Conservation (phyloP, 2,797 vertebrate genomes). For the Pantherophis vulpinus region DNA sequence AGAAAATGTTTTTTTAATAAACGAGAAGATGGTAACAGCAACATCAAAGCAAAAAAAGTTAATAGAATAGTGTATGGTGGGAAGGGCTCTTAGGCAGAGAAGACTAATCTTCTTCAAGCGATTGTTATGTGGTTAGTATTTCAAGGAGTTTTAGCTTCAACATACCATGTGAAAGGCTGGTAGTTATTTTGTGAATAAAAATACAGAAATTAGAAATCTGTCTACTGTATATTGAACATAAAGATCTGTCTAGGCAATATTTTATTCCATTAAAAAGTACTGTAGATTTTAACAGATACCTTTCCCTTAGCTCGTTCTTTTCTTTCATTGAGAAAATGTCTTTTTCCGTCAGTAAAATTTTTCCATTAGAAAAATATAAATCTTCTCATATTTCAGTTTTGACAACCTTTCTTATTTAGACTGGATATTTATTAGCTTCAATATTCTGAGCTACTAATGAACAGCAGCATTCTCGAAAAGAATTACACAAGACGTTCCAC, state of each 20-base stretch:
- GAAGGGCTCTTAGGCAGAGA: background rate
- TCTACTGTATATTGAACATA: slow-evolving; percentile 9
- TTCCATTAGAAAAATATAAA: background rate
- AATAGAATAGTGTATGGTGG: background rate
- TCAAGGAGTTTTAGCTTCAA: too few relatives aligned
- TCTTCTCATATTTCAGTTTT: background rate
- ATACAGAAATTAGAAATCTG: background rate
- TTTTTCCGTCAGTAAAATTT: background rate
- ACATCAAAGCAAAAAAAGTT: slow-evolving; percentile 13
- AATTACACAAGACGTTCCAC: background rate
- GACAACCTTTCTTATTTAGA: background rate
- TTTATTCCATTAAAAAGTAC: background rate
- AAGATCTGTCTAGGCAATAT: background rate
- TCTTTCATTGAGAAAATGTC: background rate
- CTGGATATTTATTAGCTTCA: background rate
- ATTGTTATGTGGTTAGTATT: background rate
- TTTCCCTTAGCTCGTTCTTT: background rate
- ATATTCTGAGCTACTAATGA: background rate
- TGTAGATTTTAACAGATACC: background rate
- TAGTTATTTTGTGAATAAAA: slow-evolving; percentile 4
- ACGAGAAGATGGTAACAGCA: slow-evolving; percentile 14
- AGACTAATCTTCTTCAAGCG: background rate
- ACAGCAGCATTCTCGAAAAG: background rate
- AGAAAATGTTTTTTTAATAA: slow-evolving; percentile 29
- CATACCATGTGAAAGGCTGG: too few relatives aligned